Evolutionary conservation across 2,113 vertebrate genomes (phyloP).

Genomic region (Pristiophorus japonicus): DNA sequence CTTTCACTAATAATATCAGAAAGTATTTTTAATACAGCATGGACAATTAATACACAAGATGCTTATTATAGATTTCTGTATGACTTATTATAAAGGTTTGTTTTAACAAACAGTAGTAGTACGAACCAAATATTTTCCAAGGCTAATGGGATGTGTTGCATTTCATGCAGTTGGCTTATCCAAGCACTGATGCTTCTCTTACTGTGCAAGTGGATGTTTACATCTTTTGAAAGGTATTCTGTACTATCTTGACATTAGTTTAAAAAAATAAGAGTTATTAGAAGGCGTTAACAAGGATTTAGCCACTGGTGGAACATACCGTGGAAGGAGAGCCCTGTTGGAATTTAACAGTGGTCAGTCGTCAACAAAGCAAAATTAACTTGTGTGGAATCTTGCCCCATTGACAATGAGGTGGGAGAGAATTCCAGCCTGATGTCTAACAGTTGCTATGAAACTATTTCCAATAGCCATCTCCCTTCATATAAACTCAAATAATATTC

Average conservation of each 20-base stretch:
- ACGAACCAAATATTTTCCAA: background rate
- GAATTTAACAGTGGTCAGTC: no score
- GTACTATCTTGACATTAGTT: background rate
- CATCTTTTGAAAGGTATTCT: slow-evolving; percentile 27
- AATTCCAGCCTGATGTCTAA: background rate
- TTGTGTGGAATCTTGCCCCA: background rate
- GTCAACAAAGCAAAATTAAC: background rate
- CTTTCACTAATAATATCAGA: background rate
- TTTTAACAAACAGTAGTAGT: background rate
- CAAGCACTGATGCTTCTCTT: background rate
- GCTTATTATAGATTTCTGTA: background rate
- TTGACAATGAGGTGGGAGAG: background rate
- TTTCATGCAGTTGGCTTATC: slow-evolving; percentile 37
- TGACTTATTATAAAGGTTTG: background rate
- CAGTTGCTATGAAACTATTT: background rate
- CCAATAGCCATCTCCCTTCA: background rate
- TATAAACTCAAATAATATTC: background rate
- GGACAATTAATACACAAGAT: background rate
- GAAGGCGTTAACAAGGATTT: background rate
- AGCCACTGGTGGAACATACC: no score
- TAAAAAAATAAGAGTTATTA: background rate
- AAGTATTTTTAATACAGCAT: background rate
- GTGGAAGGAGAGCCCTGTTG: background rate
- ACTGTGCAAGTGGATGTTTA: slow-evolving; percentile 17
- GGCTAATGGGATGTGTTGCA: background rate